Percentiles rank a stretch among this genome's conserved stretches.
These are phyloP conservation scores for Celastrina argiolus DNA, from an alignment of 2,888 invertebrate genomes.

Conservation along the genomic window DNA sequence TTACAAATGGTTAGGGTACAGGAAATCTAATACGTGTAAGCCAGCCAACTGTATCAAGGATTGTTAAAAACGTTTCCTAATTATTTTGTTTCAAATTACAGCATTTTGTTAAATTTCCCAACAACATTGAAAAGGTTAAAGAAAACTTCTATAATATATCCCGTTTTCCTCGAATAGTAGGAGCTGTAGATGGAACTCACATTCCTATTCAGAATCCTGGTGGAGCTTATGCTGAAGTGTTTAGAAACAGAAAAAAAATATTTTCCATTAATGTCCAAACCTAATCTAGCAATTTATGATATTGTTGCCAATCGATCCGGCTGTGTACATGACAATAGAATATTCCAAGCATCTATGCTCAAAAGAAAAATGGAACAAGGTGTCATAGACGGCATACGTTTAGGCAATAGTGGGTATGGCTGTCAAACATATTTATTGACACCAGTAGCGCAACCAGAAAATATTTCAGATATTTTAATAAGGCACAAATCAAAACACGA, in stretches of 20 bases:
- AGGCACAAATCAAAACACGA: constrained; percentile 19
- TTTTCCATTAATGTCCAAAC: constrained; percentile 27
- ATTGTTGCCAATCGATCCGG: constrained; percentile 15
- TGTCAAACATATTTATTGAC: too few relatives aligned
- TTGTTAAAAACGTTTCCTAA: too few relatives aligned
- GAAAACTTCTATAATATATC: background rate
- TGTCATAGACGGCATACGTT: too few relatives aligned
- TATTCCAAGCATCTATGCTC: too few relatives aligned
- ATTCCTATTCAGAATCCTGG: constrained; percentile 23
- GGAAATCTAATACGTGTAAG: too few relatives aligned
- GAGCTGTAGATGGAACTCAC: constrained; percentile 20
- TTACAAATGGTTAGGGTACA: too few relatives aligned
- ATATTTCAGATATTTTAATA: constrained; percentile 3
- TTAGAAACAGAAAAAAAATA: constrained; percentile 23
- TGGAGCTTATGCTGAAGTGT: constrained; percentile 24
- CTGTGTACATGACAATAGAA: too few relatives aligned
- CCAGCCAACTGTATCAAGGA: too few relatives aligned
- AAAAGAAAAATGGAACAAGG: too few relatives aligned
- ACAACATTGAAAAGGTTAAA: background rate
- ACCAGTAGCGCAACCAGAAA: constrained; percentile 1
- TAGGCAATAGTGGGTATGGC: too few relatives aligned
- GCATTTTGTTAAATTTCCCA: constrained; percentile 8
- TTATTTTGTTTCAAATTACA: background rate
- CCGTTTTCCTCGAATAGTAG: background rate
- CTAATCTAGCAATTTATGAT: constrained; percentile 23